These are phyloP conservation scores for Clupea harengus DNA, from an alignment of 2,113 vertebrate genomes.

Conservation along the genomic window DNA sequence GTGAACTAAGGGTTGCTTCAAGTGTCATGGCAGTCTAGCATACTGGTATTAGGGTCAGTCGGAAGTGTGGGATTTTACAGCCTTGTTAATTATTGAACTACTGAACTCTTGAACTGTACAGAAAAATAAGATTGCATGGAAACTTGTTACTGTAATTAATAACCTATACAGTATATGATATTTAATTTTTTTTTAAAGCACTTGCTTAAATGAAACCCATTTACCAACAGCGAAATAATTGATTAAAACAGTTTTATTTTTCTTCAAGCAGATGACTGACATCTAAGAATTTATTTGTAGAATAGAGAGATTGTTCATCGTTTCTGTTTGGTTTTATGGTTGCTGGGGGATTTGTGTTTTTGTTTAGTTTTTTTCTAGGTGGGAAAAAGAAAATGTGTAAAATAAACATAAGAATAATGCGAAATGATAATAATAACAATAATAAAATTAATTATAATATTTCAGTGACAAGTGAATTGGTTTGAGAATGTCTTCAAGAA, in stretches of 20 bases:
- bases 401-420: constrained; percentile 59
- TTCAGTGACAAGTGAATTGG: constrained; percentile 50
- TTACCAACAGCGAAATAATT: constrained; percentile 54
- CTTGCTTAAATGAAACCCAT: constrained; percentile 57
- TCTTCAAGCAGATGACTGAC: constrained; percentile 61
- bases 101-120: constrained; percentile 82
- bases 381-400: constrained; percentile 51
- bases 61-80: constrained; percentile 75
- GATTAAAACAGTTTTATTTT: constrained; percentile 52
- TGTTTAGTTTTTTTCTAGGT: constrained; percentile 55
- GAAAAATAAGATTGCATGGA: constrained; percentile 81
- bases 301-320: constrained; percentile 62
- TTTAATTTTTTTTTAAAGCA: constrained; percentile 74
- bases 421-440: constrained; percentile 43
- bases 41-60: constrained; percentile 57
- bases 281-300: constrained; percentile 56
- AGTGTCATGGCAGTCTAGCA: constrained; percentile 42
- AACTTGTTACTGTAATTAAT: constrained; percentile 86
- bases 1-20: not conserved
- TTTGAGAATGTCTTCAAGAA: constrained; percentile 52
- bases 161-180: constrained; percentile 85
- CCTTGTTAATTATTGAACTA: constrained; percentile 80
- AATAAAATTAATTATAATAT: constrained; percentile 50
- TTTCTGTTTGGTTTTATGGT: constrained; percentile 70
- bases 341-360: constrained; percentile 67